These are phyloP conservation scores for Porites lobata DNA, from an alignment of 92 coral and sea anemone species.

Conservation along the genomic window DNA sequence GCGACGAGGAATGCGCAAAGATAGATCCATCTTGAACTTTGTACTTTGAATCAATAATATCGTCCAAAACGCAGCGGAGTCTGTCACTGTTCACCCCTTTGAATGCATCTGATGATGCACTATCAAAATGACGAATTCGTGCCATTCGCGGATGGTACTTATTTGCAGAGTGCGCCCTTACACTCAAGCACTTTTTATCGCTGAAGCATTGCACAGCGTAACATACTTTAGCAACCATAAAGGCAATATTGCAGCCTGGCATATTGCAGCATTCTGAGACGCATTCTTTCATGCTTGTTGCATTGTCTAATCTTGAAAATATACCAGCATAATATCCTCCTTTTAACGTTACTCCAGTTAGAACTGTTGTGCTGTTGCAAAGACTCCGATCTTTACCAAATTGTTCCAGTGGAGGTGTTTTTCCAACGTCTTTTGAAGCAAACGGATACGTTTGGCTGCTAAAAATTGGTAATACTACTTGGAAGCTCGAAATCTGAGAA, in stretches of 20 bases:
- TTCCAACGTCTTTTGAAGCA: neutral
- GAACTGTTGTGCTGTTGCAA: slow-evolving; percentile 25
- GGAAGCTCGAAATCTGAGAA: neutral
- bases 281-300: slow-evolving; percentile 44
- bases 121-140: slow-evolving; percentile 20
- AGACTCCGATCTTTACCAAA: neutral
- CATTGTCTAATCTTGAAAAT: slow-evolving; percentile 56
- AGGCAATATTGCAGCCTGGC: slow-evolving; percentile 66
- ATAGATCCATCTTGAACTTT: neutral
- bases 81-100: neutral
- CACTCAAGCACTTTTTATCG: slow-evolving; percentile 52
- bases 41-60: slow-evolving; percentile 26
- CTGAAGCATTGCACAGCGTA: slow-evolving; percentile 77
- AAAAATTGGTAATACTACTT: neutral
- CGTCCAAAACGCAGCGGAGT: slow-evolving; percentile 36
- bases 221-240: slow-evolving; percentile 65
- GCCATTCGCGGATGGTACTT: slow-evolving; percentile 80
- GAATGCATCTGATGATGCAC: neutral
- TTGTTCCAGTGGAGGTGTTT: neutral
- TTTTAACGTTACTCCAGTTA: slow-evolving; percentile 52
- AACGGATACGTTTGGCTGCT: neutral
- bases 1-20: slow-evolving; percentile 16
- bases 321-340: slow-evolving; percentile 81
- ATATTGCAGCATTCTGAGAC: slow-evolving; percentile 66
- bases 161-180: slow-evolving; percentile 68